These are phyloP conservation scores for Mallotus villosus DNA, from an alignment of 2,797 vertebrate genomes.

Conservation along the genomic window DNA sequence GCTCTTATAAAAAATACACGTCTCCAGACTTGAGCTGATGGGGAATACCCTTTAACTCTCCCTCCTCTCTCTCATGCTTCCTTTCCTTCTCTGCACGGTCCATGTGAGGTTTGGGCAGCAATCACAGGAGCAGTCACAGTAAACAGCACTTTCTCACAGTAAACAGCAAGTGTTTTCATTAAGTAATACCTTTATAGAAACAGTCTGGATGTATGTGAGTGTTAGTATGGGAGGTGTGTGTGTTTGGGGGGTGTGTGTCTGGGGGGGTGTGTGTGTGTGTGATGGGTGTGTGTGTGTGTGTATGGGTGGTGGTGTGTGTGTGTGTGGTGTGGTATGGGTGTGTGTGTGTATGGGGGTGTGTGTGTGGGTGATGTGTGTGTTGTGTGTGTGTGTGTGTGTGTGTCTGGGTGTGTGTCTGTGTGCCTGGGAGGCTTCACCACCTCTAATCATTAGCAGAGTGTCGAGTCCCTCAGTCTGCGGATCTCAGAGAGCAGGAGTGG, in stretches of 20 bases:
- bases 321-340: too few species aligned
- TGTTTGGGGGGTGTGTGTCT: too few species aligned
- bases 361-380: too few species aligned
- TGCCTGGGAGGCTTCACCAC: slow-evolving; percentile 64
- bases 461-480: slow-evolving; percentile 46
- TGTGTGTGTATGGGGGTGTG: too few species aligned
- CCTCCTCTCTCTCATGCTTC: too few species aligned
- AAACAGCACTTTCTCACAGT: slow-evolving; percentile 70
- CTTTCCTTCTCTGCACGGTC: not conserved
- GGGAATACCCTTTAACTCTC: slow-evolving; percentile 27
- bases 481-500: slow-evolving; percentile 67
- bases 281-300: too few species aligned
- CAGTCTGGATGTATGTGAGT: slow-evolving; percentile 43
- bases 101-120: slow-evolving; percentile 26
- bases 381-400: too few species aligned
- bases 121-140: slow-evolving; percentile 67
- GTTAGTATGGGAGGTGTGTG: too few species aligned
- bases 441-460: slow-evolving; percentile 74
- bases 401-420: slow-evolving; percentile 6
- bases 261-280: too few species aligned
- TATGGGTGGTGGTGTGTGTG: too few species aligned
- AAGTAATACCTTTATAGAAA: slow-evolving; percentile 73
- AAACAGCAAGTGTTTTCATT: slow-evolving; percentile 75
- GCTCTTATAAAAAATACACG: slow-evolving; percentile 38
- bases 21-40: not conserved